Percentiles rank a stretch among this genome's conserved stretches.
phyloP scores from a whole-genome alignment of 1,140 invertebrate genomes.

The Trinorchestia longiramus region DNA sequence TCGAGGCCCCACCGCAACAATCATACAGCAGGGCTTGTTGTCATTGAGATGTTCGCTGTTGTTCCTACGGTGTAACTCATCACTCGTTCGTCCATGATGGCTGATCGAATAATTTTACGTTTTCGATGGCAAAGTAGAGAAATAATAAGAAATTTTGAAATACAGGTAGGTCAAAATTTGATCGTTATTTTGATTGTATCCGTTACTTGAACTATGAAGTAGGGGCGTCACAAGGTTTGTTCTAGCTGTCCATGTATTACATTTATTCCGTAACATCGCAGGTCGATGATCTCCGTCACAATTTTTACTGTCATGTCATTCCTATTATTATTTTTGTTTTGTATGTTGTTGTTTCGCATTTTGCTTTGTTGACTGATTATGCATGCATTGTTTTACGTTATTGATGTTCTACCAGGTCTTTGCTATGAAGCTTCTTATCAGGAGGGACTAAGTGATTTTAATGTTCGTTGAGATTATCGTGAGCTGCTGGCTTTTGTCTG shows the following conservation, averaged over 20 bases:
- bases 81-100: background rate
- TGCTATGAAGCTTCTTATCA: background rate
- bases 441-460: background rate
- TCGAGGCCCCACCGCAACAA: background rate
- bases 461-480: background rate
- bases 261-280: background rate
- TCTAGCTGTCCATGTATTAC: background rate
- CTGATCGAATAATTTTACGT: background rate
- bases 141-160: background rate
- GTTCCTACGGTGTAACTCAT: background rate
- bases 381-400: background rate
- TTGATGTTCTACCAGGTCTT: background rate
- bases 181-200: background rate
- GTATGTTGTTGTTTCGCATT: background rate
- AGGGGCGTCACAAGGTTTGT: background rate
- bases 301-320: background rate
- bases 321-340: background rate
- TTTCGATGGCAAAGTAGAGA: background rate
- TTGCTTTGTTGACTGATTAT: background rate
- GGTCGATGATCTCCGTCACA: background rate
- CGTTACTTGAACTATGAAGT: background rate
- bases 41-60: background rate
- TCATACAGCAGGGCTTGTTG: background rate
- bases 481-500: background rate
- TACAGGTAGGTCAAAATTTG: background rate